Conservation (phyloP, 2,888 invertebrate genomes). For the Deilephila elpenor region DNA sequence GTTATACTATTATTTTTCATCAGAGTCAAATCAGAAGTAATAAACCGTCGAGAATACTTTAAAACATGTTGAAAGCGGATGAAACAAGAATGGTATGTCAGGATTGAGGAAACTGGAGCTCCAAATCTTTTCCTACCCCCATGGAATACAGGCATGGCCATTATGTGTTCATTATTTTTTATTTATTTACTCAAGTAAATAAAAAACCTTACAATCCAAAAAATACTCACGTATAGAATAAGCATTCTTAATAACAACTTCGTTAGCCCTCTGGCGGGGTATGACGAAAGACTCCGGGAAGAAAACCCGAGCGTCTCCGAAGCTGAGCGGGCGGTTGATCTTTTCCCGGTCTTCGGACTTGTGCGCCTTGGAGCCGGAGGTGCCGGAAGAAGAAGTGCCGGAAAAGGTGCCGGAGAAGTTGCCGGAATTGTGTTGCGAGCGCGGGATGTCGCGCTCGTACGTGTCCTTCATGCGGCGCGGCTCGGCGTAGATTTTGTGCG, state of each 20-base stretch:
- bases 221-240: constrained; percentile 75
- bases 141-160: too few relatives aligned
- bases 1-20: too few relatives aligned
- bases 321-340: constrained; percentile 70
- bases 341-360: constrained; percentile 66
- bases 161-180: not conserved
- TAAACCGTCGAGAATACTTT: too few relatives aligned
- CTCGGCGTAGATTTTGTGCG: constrained; percentile 75
- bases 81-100: too few relatives aligned
- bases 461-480: constrained; percentile 67
- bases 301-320: constrained; percentile 78
- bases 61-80: too few relatives aligned
- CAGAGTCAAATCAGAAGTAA: too few relatives aligned
- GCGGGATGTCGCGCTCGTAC: constrained; percentile 66
- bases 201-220: not conserved
- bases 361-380: constrained; percentile 76
- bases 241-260: constrained; percentile 67
- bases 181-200: not conserved
- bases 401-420: constrained; percentile 77
- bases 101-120: too few relatives aligned
- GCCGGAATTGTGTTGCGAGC: constrained; percentile 73
- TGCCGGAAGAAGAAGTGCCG: constrained; percentile 79
- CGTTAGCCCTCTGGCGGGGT: constrained; percentile 72
- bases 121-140: too few relatives aligned
- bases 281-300: constrained; percentile 82